Base-by-base conservation (phyloP, 2,888 invertebrate genomes). In the Drosophila lacicola region DNA sequence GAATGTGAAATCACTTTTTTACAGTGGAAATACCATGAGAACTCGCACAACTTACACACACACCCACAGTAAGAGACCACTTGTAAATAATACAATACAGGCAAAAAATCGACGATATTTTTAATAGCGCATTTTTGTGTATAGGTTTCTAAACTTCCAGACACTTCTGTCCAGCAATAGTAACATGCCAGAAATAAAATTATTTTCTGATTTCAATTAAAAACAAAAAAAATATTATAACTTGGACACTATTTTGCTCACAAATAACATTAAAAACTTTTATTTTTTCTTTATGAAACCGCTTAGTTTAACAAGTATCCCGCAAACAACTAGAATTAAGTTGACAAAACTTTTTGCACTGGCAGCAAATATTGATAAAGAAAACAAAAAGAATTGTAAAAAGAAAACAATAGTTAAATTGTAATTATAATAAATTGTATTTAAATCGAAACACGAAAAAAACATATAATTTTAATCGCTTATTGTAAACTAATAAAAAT, bases 321-420 rank as follows among this genome's bases (percentile, higher is more conserved):
- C 37, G 42, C 17, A 39, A 47, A 39, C 75, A 74, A 68, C 62
- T 78, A 78, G 72, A 57, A 72, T 68, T 70, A 75, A 76, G 76
- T 70, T 76, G 73, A 83, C 37, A 42, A 45, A 78, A 78, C 90
- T 87, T 91, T 91, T 91, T 91, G 91, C 91, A 91, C 90, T 91
- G 91, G 91, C 90, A 90, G 78, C 83, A 88, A 90, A 88, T 88
- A 88, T 88, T 54, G 44, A 68, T 58, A 49, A 42, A 55, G 46
- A 58, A 45, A 42, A 51, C 46, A 45, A 64, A 41, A 77, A 37
- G 46, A 66, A 53, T 78, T 90, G 91, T 91, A 90, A 83, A 91
- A 89, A 89, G 88, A 69, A 74, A 55, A 79, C 90, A 88, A 90
- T 90, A 90, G 90, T 84, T 91, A 82, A 91, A 91, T 91, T 90